Conservation (phyloP, 2,888 invertebrate species). For the Campoplex nolae region DNA sequence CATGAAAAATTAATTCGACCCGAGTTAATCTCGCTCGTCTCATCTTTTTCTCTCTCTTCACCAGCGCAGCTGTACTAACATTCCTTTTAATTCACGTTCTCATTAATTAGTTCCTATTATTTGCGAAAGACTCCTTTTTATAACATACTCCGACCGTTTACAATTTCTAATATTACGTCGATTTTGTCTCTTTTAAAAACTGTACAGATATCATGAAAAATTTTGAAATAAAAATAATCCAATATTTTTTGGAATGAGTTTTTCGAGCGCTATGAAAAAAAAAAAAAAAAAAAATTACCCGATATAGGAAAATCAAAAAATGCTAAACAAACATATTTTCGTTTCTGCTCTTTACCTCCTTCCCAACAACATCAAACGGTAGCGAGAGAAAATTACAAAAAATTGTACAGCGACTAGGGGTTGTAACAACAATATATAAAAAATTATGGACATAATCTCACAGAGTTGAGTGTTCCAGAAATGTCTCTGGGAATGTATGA, state of each 20-base stretch:
- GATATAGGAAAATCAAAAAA: background rate
- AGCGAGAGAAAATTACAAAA: background rate
- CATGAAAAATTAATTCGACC: slow-evolving; percentile 18
- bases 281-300: background rate
- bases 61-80: slow-evolving; percentile 32
- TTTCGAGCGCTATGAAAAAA: background rate
- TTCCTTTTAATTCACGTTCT: slow-evolving; percentile 36
- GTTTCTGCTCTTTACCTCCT: background rate
- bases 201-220: background rate
- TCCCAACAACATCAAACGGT: background rate
- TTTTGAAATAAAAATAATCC: background rate
- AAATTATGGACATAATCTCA: slow-evolving; percentile 12
- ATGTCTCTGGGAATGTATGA: background rate
- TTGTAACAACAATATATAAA: slow-evolving; percentile 9
- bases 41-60: background rate
- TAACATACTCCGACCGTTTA: background rate
- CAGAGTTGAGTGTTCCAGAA: background rate
- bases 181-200: background rate
- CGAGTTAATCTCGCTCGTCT: slow-evolving; percentile 17
- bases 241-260: background rate
- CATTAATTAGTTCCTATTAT: slow-evolving; percentile 43
- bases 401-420: background rate
- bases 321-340: background rate
- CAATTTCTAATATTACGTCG: background rate
- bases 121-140: background rate